These are phyloP conservation scores for Drosophila affinis DNA, from an alignment of 2,888 invertebrate genomes.

Conservation along the genomic window DNA sequence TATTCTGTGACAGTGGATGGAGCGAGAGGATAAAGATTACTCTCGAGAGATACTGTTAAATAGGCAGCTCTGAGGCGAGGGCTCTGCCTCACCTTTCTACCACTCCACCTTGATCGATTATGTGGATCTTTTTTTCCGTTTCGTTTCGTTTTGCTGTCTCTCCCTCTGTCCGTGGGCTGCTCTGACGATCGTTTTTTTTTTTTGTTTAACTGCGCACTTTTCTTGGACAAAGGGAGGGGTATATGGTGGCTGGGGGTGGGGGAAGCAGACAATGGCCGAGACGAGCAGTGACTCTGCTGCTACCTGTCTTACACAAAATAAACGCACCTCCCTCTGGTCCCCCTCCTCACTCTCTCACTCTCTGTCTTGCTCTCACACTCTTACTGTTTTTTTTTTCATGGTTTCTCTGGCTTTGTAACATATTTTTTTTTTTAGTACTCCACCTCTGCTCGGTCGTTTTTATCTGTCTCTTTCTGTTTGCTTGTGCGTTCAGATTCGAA, in stretches of 20 bases:
- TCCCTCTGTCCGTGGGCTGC: conserved; percentile 47
- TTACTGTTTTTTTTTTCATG: conserved; percentile 30
- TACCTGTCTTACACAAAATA: conserved; percentile 79
- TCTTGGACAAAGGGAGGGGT: conserved; percentile 32
- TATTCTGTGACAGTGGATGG: not conserved
- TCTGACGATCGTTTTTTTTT: conserved; percentile 46
- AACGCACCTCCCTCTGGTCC: conserved; percentile 60
- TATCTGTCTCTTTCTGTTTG: conserved; percentile 52
- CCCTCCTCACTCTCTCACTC: not conserved
- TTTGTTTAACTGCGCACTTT: conserved; percentile 74
- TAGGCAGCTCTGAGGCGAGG: not conserved
- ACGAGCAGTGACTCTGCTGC: conserved; percentile 60
- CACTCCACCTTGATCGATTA: conserved; percentile 70
- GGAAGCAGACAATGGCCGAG: conserved; percentile 57
- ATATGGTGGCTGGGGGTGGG: not conserved
- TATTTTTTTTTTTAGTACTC: conserved; percentile 61
- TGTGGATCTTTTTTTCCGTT: conserved; percentile 67
- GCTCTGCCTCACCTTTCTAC: not conserved
- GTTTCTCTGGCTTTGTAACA: conserved; percentile 66
- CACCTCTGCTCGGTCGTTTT: conserved; percentile 30
- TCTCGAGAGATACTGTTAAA: too few species aligned
- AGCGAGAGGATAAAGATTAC: not conserved
- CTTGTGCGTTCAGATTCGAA: conserved; percentile 56
- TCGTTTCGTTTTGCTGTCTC: conserved; percentile 37
- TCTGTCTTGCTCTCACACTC: conserved; percentile 1